These are phyloP conservation scores for Dipodomys stephensi DNA, from an alignment of 2,113 vertebrate species.

Conservation along the genomic window DNA sequence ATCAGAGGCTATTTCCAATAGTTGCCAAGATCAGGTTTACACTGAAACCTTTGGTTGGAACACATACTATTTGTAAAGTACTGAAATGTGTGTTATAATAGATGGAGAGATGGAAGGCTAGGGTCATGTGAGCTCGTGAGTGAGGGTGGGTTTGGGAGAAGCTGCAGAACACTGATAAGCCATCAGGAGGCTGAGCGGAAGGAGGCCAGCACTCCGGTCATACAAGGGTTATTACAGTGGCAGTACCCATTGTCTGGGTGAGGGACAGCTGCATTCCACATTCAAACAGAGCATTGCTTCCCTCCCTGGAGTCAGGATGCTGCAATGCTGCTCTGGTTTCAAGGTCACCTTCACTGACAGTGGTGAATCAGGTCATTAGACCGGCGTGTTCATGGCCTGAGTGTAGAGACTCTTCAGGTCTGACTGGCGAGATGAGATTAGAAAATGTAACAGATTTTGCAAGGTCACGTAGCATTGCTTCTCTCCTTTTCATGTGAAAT, in stretches of 20 bases:
- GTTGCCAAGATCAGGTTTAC: neutral
- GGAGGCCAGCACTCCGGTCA: neutral
- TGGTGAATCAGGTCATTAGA: constrained; percentile 18
- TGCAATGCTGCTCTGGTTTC: neutral
- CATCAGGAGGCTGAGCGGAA: neutral
- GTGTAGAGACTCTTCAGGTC: constrained; percentile 34
- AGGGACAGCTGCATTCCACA: neutral
- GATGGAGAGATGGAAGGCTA: neutral
- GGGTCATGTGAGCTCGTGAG: neutral
- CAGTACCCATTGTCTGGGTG: neutral
- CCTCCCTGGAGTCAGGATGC: neutral
- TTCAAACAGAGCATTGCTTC: neutral
- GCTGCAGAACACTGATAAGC: neutral
- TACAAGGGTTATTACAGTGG: neutral
- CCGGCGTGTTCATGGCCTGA: neutral
- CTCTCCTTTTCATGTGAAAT: neutral
- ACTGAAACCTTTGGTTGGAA: neutral
- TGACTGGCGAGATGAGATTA: constrained; percentile 22
- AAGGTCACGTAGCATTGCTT: neutral
- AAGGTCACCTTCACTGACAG: constrained; percentile 45
- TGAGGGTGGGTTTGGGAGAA: neutral
- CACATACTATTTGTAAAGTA: neutral
- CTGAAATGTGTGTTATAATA: neutral
- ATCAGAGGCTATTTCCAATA: constrained; percentile 12
- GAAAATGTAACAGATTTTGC: neutral